Conservation (phyloP, 2,888 invertebrate genomes). For the Trichogramma dendrolimi region DNA sequence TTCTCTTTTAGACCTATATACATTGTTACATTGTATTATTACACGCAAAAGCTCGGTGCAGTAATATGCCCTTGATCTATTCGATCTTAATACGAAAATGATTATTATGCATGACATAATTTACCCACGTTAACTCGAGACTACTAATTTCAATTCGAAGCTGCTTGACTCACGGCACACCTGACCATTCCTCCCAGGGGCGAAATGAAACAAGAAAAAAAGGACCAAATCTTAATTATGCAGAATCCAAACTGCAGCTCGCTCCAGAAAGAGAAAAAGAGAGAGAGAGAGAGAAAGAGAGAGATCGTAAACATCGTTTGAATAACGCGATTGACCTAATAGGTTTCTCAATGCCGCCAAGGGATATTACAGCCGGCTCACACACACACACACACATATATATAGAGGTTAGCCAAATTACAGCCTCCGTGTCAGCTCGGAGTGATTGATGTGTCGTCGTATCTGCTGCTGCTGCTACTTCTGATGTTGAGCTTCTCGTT, state of each 20-base stretch:
- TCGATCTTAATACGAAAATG: no score
- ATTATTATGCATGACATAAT: no score
- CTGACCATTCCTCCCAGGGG: slow-evolving; percentile 5
- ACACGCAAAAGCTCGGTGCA: no score
- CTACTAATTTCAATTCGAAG: no score
- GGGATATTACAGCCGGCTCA: neutral
- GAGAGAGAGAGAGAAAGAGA: slow-evolving; percentile 7
- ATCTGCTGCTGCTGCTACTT: neutral
- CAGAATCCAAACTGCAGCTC: slow-evolving; percentile 26
- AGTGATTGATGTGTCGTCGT: slow-evolving; percentile 47
- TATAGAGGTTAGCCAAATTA: slow-evolving; percentile 49
- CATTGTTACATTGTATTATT: no score
- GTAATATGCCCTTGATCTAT: no score
- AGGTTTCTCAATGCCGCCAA: neutral
- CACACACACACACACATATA: neutral
- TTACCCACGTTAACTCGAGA: no score
- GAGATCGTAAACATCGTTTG: neutral
- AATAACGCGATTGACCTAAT: neutral
- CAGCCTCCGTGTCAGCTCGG: slow-evolving; percentile 49
- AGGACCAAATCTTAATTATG: slow-evolving; percentile 29
- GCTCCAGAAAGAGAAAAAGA: slow-evolving; percentile 1
- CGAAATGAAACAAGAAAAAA: neutral
- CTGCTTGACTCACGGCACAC: no score
- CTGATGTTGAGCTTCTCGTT: no score
- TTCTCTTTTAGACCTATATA: no score